A percentile compares a stretch with the other conserved stretches of the same genome.
Conservation (phyloP, 1,140 invertebrate species). For the Diorhabda carinulata region DNA sequence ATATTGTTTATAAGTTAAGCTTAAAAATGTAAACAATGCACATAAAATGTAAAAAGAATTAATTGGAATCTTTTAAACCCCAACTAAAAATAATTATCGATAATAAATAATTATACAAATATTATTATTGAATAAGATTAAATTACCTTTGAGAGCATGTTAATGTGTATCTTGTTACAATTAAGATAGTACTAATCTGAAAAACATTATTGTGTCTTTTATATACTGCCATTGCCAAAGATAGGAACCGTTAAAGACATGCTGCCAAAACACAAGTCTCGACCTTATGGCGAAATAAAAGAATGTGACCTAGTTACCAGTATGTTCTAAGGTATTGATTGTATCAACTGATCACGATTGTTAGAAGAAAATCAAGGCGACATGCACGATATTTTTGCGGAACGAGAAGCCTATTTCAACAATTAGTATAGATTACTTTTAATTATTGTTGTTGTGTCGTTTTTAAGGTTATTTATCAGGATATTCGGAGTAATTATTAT, state of each 20-base stretch:
- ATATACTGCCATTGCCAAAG: not conserved
- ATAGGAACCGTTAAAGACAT: not conserved
- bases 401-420: not conserved
- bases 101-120: no score
- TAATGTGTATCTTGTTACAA: not conserved
- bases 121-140: no score
- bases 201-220: not conserved
- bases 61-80: no score
- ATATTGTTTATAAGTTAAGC: no score
- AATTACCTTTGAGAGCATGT: not conserved
- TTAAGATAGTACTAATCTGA: conserved; percentile 2
- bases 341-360: not conserved
- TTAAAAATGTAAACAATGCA: no score
- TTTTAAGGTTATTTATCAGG: no score
- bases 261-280: not conserved
- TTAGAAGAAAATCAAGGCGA: not conserved
- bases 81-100: no score
- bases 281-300: conserved; percentile 2
- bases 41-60: no score
- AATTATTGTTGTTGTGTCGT: no score
- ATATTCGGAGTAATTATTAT: no score
- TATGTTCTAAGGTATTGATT: not conserved
- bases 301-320: not conserved
- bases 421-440: no score
- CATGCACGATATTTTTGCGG: not conserved